Conservation (phyloP, 1,140 invertebrate genomes). For the Holcopasites calliopsidis region DNA sequence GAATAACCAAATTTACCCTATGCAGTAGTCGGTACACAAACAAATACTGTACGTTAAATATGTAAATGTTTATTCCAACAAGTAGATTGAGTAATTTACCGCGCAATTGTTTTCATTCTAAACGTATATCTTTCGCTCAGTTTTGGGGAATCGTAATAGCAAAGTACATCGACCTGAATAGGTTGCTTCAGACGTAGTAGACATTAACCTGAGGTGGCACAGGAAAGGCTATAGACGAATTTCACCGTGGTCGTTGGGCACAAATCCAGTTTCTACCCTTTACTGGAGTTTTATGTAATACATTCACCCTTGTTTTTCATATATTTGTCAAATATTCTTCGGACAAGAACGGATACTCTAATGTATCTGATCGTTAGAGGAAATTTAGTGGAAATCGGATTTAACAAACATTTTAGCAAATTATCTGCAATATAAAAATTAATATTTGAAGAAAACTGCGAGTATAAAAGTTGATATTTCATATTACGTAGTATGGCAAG, state of each 20-base stretch:
- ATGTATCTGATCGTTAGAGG: too few species aligned
- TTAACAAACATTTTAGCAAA: too few species aligned
- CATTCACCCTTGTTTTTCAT: conserved; percentile 15
- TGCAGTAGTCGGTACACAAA: too few species aligned
- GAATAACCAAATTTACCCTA: too few species aligned
- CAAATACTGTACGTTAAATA: too few species aligned
- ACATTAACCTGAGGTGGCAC: conserved; percentile 18
- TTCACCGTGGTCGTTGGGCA: conserved; percentile 24
- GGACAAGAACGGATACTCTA: neutral
- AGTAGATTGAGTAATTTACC: too few species aligned
- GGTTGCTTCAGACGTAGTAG: neutral
- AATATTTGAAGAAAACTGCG: too few species aligned
- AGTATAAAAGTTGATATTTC: too few species aligned
- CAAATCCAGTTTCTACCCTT: conserved; percentile 9
- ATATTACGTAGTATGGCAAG: too few species aligned
- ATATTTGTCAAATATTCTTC: neutral
- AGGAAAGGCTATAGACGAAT: conserved; percentile 10
- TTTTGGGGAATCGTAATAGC: neutral
- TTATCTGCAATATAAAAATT: too few species aligned
- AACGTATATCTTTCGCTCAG: neutral
- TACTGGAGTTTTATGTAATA: neutral
- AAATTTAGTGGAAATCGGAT: neutral
- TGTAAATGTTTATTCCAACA: too few species aligned
- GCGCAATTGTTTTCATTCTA: too few species aligned
- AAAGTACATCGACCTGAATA: neutral